Conservation (phyloP, 2,113 vertebrate genomes). For the Xerus inauris region DNA sequence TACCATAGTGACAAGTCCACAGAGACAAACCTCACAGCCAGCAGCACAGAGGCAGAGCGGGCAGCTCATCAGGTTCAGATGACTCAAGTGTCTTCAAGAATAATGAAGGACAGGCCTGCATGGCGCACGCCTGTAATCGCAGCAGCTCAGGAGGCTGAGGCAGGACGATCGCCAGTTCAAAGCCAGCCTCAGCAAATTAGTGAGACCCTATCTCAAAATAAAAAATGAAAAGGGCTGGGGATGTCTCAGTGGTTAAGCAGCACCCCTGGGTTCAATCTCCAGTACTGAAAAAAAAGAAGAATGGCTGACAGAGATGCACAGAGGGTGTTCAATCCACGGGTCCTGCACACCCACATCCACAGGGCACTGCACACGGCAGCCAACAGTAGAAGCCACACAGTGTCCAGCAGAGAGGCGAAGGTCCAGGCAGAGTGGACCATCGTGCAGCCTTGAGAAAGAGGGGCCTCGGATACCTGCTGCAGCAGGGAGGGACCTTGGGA, state of each 20-base stretch:
- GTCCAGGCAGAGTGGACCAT: rapidly evolving
- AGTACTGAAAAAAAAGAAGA: too few relatives aligned
- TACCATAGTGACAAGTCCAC: rapidly evolving
- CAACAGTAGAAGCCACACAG: rapidly evolving
- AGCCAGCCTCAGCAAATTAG: too few relatives aligned
- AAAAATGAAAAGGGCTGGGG: too few relatives aligned
- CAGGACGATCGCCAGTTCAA: too few relatives aligned
- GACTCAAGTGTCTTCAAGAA: rapidly evolving
- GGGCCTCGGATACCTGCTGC: rapidly evolving
- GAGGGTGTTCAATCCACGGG: rapidly evolving
- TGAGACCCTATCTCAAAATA: too few relatives aligned
- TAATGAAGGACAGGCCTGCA: background rate
- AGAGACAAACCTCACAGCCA: rapidly evolving
- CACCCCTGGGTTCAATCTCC: too few relatives aligned
- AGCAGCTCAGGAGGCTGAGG: too few relatives aligned
- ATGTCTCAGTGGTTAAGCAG: too few relatives aligned
- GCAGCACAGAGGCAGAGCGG: background rate
- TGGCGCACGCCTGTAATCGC: too few relatives aligned
- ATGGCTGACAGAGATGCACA: rapidly evolving
- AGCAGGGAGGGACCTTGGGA: rapidly evolving
- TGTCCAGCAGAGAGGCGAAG: too few relatives aligned
- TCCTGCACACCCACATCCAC: rapidly evolving
- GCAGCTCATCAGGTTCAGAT: rapidly evolving
- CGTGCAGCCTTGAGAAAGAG: background rate
- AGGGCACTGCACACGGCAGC: background rate